phyloP scores from a whole-genome alignment of 1,140 invertebrate species.

The Drosophila arizonae region DNA sequence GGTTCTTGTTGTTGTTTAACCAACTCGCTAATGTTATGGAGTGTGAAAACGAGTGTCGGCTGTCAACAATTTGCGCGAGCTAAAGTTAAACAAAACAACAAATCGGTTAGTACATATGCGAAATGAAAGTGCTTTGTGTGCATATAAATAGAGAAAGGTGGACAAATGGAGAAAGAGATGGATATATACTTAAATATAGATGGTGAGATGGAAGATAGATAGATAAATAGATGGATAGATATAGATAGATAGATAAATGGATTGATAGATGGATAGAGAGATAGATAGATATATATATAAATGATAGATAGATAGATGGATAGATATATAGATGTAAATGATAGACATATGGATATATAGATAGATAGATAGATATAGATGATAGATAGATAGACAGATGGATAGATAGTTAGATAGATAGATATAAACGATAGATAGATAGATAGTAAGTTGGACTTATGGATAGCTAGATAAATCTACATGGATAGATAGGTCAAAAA shows the following conservation, averaged over 20 bases:
- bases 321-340: background rate
- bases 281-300: background rate
- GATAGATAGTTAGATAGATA: background rate
- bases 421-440: background rate
- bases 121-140: background rate
- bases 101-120: conserved; percentile 1
- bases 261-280: background rate
- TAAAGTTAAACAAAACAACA: conserved; percentile 1
- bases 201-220: background rate
- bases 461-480: background rate
- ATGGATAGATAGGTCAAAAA: too few species aligned
- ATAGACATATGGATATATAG: background rate
- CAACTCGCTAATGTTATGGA: conserved; percentile 64
- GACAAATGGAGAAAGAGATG: background rate
- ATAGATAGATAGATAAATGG: background rate
- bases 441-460: background rate
- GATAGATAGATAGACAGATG: background rate
- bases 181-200: background rate
- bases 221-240: background rate
- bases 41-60: conserved; percentile 32
- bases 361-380: background rate
- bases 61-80: conserved; percentile 30
- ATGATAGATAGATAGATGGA: background rate
- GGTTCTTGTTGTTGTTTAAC: conserved; percentile 62
- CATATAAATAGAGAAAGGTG: background rate